A percentile compares a stretch with the other conserved stretches of the same genome.
These are phyloP conservation scores for Hyalella azteca DNA, from an alignment of 2,888 invertebrate species.

Conservation along the genomic window DNA sequence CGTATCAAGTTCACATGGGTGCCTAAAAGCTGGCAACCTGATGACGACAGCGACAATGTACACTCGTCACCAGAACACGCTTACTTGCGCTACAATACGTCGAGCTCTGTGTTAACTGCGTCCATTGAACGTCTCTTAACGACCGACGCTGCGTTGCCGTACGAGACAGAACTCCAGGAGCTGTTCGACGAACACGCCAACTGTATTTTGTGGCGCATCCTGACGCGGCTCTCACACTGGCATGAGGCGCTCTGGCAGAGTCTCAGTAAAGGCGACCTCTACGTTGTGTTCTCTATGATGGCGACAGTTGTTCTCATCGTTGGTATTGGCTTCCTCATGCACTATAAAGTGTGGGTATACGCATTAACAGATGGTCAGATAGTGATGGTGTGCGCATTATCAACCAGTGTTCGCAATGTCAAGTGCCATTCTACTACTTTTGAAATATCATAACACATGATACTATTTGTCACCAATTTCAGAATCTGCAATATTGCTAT, in stretches of 20 bases:
- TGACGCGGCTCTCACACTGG: slow-evolving; percentile 67
- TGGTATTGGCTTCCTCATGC: slow-evolving; percentile 82
- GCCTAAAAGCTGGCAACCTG: slow-evolving; percentile 68
- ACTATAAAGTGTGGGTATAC: slow-evolving; percentile 74
- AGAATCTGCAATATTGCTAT: too few relatives aligned
- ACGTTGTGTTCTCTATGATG: slow-evolving; percentile 79
- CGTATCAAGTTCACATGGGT: slow-evolving; percentile 91
- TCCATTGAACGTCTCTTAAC: slow-evolving; percentile 52
- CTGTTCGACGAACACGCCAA: slow-evolving; percentile 79
- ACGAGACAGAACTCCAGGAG: slow-evolving; percentile 67
- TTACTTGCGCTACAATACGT: slow-evolving; percentile 51
- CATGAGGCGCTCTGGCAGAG: slow-evolving; percentile 46
- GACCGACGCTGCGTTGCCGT: slow-evolving; percentile 50
- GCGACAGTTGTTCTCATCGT: slow-evolving; percentile 81
- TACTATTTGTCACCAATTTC: too few relatives aligned
- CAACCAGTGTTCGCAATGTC: too few relatives aligned
- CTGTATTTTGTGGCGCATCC: slow-evolving; percentile 74
- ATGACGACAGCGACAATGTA: slow-evolving; percentile 43
- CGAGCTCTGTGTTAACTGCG: slow-evolving; percentile 47
- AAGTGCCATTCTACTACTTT: too few relatives aligned
- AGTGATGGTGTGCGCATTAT: too few relatives aligned
- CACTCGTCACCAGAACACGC: too few relatives aligned
- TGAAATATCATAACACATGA: too few relatives aligned
- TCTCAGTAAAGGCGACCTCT: slow-evolving; percentile 70
- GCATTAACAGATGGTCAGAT: too few relatives aligned